A percentile compares a stretch with the other conserved stretches of the same genome.
These are phyloP conservation scores for Drosophila mettleri DNA, from an alignment of 2,888 invertebrate genomes.

Conservation along the genomic window DNA sequence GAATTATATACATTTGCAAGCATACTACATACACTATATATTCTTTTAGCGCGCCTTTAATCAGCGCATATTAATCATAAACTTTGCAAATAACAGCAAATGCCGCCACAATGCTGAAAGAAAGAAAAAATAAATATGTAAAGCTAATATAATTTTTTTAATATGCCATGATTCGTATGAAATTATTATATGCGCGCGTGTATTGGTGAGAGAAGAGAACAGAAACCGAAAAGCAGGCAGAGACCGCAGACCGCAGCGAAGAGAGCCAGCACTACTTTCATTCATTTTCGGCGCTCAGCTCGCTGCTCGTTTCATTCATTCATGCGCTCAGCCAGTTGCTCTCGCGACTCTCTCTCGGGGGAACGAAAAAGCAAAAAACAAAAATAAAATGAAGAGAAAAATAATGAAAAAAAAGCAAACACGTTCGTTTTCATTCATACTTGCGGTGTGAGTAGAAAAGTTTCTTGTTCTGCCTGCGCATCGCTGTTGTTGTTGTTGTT, in stretches of 20 bases:
- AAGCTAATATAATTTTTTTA: slow-evolving; percentile 67
- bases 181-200: slow-evolving; percentile 29
- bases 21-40: slow-evolving; percentile 1
- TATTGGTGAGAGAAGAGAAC: slow-evolving; percentile 40
- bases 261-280: slow-evolving; percentile 68
- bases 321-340: slow-evolving; percentile 50
- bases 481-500: slow-evolving; percentile 22
- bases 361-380: slow-evolving; percentile 20
- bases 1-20: slow-evolving; percentile 5
- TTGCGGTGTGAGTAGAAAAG: slow-evolving; percentile 65
- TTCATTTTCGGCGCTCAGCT: slow-evolving; percentile 64
- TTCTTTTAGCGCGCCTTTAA: slow-evolving; percentile 54
- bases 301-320: slow-evolving; percentile 63
- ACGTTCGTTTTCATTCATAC: slow-evolving; percentile 82
- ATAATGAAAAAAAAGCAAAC: slow-evolving; percentile 54
- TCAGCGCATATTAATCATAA: slow-evolving; percentile 78
- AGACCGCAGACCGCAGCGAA: slow-evolving; percentile 20
- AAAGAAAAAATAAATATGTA: slow-evolving; percentile 14
- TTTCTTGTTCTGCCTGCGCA: slow-evolving; percentile 67
- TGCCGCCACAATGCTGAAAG: slow-evolving; percentile 30
- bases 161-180: slow-evolving; percentile 49
- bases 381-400: slow-evolving; percentile 15
- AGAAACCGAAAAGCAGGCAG: slow-evolving; percentile 19
- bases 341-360: slow-evolving; percentile 30
- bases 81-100: slow-evolving; percentile 63